phyloP scores from a whole-genome alignment of 2,113 vertebrate genomes.

The Chlorocebus sabaeus region DNA sequence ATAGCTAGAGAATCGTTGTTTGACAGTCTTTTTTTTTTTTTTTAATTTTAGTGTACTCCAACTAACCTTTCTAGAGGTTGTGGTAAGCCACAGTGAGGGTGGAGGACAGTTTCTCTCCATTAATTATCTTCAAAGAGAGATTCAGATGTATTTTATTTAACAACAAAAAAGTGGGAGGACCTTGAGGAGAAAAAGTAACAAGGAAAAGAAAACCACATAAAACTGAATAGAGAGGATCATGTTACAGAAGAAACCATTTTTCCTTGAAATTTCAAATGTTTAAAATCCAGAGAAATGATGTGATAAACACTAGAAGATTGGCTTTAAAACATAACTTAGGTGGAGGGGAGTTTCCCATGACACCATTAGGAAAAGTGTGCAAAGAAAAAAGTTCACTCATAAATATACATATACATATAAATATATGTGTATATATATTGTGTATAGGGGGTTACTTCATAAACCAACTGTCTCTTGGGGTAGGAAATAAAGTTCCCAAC shows the following conservation, averaged over 20 bases:
- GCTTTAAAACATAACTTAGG: neutral
- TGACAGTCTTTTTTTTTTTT: neutral
- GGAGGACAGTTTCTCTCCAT: constrained; percentile 48
- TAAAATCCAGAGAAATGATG: constrained; percentile 12
- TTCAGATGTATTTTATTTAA: constrained; percentile 36
- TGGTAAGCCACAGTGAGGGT: constrained; percentile 53
- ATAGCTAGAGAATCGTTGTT: neutral
- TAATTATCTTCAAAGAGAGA: constrained; percentile 71
- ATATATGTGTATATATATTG: too few relatives aligned
- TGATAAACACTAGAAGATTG: neutral
- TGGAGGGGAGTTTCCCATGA: neutral
- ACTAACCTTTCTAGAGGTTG: constrained; percentile 55
- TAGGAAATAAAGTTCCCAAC: neutral
- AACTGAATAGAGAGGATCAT: neutral
- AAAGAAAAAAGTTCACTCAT: neutral
- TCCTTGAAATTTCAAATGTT: neutral
- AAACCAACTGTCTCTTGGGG: neutral
- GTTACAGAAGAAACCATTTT: constrained; percentile 57
- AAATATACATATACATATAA: neutral
- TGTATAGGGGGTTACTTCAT: neutral
- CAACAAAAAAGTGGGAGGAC: constrained; percentile 43
- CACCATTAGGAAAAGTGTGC: neutral
- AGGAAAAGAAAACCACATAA: constrained; percentile 40
- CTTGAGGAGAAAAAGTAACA: constrained; percentile 22
- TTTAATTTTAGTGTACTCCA: neutral